A percentile compares a stretch with the other conserved stretches of the same genome.
These are phyloP conservation scores for Ophion obscuratus DNA, from an alignment of 2,888 invertebrate species.

Conservation along the genomic window DNA sequence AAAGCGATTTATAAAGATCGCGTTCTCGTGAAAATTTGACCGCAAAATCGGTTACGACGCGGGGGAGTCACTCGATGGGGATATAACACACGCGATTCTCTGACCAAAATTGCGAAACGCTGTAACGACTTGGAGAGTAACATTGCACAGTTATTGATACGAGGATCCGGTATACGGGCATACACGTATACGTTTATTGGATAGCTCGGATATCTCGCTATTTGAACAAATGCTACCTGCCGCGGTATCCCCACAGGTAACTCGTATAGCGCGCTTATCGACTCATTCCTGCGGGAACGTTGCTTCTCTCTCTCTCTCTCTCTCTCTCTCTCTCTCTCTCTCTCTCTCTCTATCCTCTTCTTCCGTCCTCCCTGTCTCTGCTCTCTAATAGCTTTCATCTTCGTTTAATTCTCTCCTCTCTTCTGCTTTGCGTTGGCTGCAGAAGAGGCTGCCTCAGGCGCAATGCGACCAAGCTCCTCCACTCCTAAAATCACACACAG, in stretches of 20 bases:
- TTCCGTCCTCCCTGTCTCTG: not conserved
- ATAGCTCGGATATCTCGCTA: slow-evolving; percentile 40
- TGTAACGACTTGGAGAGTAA: slow-evolving; percentile 22
- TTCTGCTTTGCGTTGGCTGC: slow-evolving; percentile 30
- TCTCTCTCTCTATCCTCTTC: not conserved
- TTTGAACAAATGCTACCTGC: slow-evolving; percentile 68
- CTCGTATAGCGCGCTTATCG: slow-evolving; percentile 67
- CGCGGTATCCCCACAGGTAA: slow-evolving; percentile 65
- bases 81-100: slow-evolving; percentile 35
- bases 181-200: slow-evolving; percentile 6
- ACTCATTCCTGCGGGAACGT: slow-evolving; percentile 61
- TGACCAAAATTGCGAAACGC: slow-evolving; percentile 35
- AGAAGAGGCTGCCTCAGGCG: slow-evolving; percentile 42
- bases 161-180: not conserved
- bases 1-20: not conserved
- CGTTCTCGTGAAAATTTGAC: slow-evolving; percentile 23
- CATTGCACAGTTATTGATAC: slow-evolving; percentile 24
- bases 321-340: not conserved
- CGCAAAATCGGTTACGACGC: slow-evolving; percentile 24
- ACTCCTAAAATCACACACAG: not conserved
- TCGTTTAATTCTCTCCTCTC: slow-evolving; percentile 48
- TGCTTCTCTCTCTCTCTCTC: not conserved
- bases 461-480: slow-evolving; percentile 54
- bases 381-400: slow-evolving; percentile 39
- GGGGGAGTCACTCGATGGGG: not conserved